phyloP scores from a whole-genome alignment of 1,140 invertebrate genomes.

The Paramacrobiotus metropolitanus region DNA sequence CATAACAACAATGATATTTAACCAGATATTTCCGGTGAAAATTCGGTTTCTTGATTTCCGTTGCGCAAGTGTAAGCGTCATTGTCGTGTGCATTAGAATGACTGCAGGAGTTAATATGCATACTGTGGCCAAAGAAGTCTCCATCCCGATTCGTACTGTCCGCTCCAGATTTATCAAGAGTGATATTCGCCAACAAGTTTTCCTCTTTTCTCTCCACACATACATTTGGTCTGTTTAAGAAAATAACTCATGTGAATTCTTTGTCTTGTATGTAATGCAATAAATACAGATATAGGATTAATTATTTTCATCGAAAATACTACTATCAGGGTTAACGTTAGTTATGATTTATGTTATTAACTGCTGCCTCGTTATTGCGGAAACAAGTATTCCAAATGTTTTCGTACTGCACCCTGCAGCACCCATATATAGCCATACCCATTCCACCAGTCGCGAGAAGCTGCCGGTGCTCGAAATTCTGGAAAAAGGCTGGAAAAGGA shows the following conservation, averaged over 20 bases:
- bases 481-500: neutral
- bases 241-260: too few species aligned
- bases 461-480: neutral
- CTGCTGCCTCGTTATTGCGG: too few species aligned
- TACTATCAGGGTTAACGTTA: neutral
- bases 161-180: too few species aligned
- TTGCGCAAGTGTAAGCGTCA: neutral
- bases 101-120: neutral
- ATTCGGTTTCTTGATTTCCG: neutral
- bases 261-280: too few species aligned
- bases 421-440: too few species aligned
- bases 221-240: constrained; percentile 25
- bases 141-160: too few species aligned
- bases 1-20: constrained; percentile 35
- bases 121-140: neutral
- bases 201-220: constrained; percentile 27
- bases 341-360: neutral
- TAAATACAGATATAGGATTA: neutral
- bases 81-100: neutral
- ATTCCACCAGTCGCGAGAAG: neutral
- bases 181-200: constrained; percentile 11
- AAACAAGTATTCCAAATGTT: too few species aligned
- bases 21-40: constrained; percentile 16
- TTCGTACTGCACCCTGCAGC: too few species aligned
- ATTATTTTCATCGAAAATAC: neutral